A percentile compares a stretch with the other conserved stretches of the same genome.
phyloP scores from a whole-genome alignment of 2,113 vertebrate species.

The Istiophorus platypterus region DNA sequence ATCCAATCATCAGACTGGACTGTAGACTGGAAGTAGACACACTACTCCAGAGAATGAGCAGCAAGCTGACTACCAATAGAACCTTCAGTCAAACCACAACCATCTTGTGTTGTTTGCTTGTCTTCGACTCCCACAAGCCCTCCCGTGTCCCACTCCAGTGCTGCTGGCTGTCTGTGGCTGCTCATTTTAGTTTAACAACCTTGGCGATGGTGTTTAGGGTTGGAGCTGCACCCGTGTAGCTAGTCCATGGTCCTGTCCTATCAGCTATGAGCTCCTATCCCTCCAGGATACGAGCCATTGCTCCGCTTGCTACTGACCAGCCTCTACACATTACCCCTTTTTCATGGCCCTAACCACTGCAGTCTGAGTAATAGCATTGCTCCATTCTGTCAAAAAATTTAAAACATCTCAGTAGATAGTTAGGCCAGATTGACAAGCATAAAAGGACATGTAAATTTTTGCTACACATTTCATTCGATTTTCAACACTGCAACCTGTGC shows the following conservation, averaged over 20 bases:
- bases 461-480: neutral
- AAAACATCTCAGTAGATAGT: neutral
- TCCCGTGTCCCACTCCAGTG: neutral
- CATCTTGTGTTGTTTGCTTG: constrained; percentile 10
- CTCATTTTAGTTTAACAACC: constrained; percentile 17
- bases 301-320: neutral
- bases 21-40: constrained; percentile 23
- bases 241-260: neutral
- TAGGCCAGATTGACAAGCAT: neutral
- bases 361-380: neutral
- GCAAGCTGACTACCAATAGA: neutral
- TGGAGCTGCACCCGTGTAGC: constrained; percentile 14
- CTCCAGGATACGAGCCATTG: neutral
- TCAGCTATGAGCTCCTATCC: neutral
- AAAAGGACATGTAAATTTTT: constrained; percentile 15
- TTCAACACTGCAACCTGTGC: constrained; percentile 9
- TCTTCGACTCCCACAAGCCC: constrained; percentile 13
- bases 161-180: neutral
- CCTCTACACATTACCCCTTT: neutral
- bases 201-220: neutral
- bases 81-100: constrained; percentile 4
- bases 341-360: neutral
- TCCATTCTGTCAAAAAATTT: neutral
- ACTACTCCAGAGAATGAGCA: constrained; percentile 18
- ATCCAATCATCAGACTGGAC: constrained; percentile 2